phyloP scores from a whole-genome alignment of 2,797 vertebrate species.

The Cyclopterus lumpus region DNA sequence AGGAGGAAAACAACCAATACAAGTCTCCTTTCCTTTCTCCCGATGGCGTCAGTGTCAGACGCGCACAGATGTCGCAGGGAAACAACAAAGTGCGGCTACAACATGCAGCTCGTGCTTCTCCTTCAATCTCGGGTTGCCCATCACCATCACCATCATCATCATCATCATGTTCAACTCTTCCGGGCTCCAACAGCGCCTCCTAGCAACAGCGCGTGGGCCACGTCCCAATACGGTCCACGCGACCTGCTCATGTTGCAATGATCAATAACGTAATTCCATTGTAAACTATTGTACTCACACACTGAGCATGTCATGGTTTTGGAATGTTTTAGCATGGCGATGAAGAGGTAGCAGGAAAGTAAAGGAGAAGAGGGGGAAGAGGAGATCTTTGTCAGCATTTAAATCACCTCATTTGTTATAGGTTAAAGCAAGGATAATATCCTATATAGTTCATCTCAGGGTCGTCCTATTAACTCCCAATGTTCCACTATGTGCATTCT shows the following conservation, averaged over 20 bases:
- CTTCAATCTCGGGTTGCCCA: slow-evolving; percentile 48
- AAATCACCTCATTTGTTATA: background rate
- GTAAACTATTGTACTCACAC: fast-evolving
- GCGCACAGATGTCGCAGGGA: background rate
- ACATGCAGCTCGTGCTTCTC: slow-evolving; percentile 6
- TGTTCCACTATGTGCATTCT: background rate
- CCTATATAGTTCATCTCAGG: background rate
- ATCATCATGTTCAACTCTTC: slow-evolving; percentile 58
- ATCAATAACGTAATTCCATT: background rate
- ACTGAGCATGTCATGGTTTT: fast-evolving
- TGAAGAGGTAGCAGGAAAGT: background rate
- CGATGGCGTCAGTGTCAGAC: background rate
- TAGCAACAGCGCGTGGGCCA: slow-evolving; percentile 62
- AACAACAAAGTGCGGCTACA: background rate
- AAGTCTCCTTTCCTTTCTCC: background rate
- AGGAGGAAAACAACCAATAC: background rate
- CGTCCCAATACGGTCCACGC: slow-evolving; percentile 44
- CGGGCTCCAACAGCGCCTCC: slow-evolving; percentile 79
- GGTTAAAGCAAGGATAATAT: background rate
- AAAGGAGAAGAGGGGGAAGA: background rate
- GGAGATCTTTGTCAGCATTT: background rate
- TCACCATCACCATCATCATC: slow-evolving; percentile 51
- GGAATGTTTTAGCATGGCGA: too few relatives aligned
- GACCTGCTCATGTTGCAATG: background rate
- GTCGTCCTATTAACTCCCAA: background rate